phyloP scores from a whole-genome alignment of 2,888 invertebrate species.

The Mechanitis messenoides region DNA sequence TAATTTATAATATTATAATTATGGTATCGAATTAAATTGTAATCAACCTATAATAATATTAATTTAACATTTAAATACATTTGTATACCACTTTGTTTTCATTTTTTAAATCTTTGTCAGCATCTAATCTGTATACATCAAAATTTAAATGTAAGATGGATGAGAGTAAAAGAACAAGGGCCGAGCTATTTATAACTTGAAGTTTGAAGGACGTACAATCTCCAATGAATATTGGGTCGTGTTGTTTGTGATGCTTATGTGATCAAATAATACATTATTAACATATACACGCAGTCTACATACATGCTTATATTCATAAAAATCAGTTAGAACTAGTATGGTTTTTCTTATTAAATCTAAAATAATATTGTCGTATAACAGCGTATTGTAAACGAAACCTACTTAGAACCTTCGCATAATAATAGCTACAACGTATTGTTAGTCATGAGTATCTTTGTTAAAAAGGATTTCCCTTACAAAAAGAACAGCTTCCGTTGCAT shows the following conservation, averaged over 20 bases:
- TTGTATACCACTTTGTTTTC: too few relatives aligned
- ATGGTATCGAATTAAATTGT: too few relatives aligned
- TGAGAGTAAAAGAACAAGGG: slow-evolving; percentile 49
- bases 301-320: neutral
- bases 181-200: slow-evolving; percentile 56
- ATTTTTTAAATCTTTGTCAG: too few relatives aligned
- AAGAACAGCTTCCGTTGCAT: slow-evolving; percentile 47
- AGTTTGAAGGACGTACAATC: slow-evolving; percentile 69
- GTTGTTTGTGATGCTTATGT: slow-evolving; percentile 25
- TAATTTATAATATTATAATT: too few relatives aligned
- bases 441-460: slow-evolving; percentile 46
- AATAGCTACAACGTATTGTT: slow-evolving; percentile 43
- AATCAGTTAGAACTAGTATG: neutral
- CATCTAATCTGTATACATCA: slow-evolving; percentile 18
- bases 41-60: too few relatives aligned
- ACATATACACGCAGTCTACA: neutral
- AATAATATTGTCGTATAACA: too few relatives aligned
- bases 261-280: slow-evolving; percentile 23
- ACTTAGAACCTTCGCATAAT: slow-evolving; percentile 31
- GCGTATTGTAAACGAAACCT: neutral
- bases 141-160: slow-evolving; percentile 33
- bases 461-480: slow-evolving; percentile 33
- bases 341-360: too few relatives aligned
- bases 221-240: slow-evolving; percentile 30
- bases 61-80: too few relatives aligned